These are phyloP conservation scores for Microctenopoma lineatum DNA, from an alignment of 2,797 vertebrate genomes.

Conservation along the genomic window DNA sequence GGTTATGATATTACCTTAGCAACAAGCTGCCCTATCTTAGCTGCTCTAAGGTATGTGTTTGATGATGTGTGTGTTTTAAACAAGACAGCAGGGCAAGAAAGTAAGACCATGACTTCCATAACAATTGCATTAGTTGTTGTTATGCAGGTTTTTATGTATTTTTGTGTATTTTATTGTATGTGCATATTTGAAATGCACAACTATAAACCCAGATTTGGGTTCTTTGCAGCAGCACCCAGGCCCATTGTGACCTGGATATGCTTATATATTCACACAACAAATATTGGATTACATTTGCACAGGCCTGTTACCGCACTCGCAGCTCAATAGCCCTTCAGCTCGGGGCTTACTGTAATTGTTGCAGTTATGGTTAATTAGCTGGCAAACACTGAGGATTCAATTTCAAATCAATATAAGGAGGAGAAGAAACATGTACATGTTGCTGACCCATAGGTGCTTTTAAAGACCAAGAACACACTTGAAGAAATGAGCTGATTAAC, in stretches of 20 bases:
- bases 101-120: neutral
- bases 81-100: constrained; percentile 5
- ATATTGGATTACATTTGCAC: constrained; percentile 61
- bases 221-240: constrained; percentile 1
- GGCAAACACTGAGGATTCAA: constrained; percentile 60
- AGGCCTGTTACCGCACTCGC: constrained; percentile 36
- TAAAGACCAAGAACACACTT: constrained; percentile 21
- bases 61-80: constrained; percentile 2
- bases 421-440: neutral
- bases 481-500: constrained; percentile 20
- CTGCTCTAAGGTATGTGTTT: constrained; percentile 16
- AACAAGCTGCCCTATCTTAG: constrained; percentile 52
- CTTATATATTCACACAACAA: constrained; percentile 43
- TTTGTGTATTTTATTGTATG: neutral
- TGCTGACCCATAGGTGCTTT: constrained; percentile 51
- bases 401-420: constrained; percentile 60
- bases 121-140: neutral
- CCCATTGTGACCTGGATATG: constrained; percentile 26
- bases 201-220: constrained; percentile 42
- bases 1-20: constrained; percentile 65
- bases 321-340: constrained; percentile 58
- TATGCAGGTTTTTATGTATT: constrained; percentile 14
- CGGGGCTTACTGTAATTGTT: constrained; percentile 65
- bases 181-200: neutral
- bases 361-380: constrained; percentile 72